Evolutionary conservation across 2,113 vertebrate species (phyloP).

Genomic region (Tenrec ecaudatus): DNA sequence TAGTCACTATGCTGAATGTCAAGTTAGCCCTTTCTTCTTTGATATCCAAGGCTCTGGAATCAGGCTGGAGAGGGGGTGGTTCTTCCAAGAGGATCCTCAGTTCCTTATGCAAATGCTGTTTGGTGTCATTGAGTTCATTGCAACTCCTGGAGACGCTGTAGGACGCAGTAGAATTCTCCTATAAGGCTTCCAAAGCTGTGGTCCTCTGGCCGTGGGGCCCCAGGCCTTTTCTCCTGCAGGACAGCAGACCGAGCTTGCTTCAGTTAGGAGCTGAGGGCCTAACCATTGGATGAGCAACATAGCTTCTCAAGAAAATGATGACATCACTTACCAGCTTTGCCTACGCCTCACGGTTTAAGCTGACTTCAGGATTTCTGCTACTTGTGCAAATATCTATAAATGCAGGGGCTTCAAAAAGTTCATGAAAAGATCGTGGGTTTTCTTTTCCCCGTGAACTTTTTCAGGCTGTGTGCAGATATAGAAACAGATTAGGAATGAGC

Average conservation of each 20-base stretch:
- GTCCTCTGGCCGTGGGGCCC: background rate
- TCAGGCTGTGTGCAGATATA: background rate
- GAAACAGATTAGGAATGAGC: too few relatives aligned
- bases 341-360: background rate
- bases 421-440: too few relatives aligned
- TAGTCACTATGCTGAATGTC: background rate
- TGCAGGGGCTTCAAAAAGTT: too few relatives aligned
- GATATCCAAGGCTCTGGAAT: background rate
- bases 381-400: background rate
- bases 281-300: background rate
- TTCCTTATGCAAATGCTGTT: background rate
- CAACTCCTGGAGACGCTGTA: background rate
- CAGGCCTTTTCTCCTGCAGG: background rate
- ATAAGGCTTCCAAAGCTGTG: background rate
- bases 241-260: background rate
- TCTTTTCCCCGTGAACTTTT: too few relatives aligned
- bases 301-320: background rate
- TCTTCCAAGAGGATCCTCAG: background rate
- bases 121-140: background rate
- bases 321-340: background rate
- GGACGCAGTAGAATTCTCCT: background rate
- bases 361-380: background rate
- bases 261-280: background rate
- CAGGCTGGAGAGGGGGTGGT: background rate
- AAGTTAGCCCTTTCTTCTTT: background rate